These are phyloP conservation scores for Muscina levida DNA, from an alignment of 2,888 invertebrate species.

Conservation along the genomic window DNA sequence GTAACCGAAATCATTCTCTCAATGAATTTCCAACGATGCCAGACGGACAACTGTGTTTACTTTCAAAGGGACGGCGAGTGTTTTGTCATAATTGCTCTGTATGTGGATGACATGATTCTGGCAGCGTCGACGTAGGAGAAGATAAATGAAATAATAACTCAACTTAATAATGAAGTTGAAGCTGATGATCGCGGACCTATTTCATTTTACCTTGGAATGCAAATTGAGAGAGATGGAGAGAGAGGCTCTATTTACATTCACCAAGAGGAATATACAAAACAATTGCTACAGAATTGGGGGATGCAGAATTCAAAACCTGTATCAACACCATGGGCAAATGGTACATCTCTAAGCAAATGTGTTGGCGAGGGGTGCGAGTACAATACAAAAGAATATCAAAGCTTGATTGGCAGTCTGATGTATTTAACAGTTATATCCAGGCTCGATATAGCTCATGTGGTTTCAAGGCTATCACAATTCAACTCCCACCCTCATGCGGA, in stretches of 20 bases:
- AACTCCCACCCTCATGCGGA: constrained; percentile 50
- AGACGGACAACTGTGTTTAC: constrained; percentile 51
- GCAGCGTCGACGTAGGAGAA: constrained; percentile 43
- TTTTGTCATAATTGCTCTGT: constrained; percentile 40
- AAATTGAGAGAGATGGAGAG: constrained; percentile 52
- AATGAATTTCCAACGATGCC: constrained; percentile 40
- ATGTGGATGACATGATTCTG: constrained; percentile 57
- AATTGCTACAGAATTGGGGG: constrained; percentile 41
- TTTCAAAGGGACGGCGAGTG: constrained; percentile 29
- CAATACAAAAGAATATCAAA: constrained; percentile 46
- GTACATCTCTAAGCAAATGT: constrained; percentile 50
- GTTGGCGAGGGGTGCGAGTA: neutral
- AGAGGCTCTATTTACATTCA: constrained; percentile 52
- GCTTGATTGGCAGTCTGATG: constrained; percentile 49
- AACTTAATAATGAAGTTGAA: constrained; percentile 51
- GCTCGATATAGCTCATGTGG: constrained; percentile 51
- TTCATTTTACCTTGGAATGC: constrained; percentile 56
- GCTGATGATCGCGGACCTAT: constrained; percentile 58
- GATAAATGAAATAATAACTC: constrained; percentile 42
- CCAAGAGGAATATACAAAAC: constrained; percentile 40
- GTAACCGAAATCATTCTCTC: constrained; percentile 4
- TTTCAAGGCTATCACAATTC: constrained; percentile 51
- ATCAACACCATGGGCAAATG: constrained; percentile 54
- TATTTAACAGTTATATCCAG: constrained; percentile 55
- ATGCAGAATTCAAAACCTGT: constrained; percentile 45